Conservation (phyloP, 2,888 invertebrate species). For the Alloplasta piceator region DNA sequence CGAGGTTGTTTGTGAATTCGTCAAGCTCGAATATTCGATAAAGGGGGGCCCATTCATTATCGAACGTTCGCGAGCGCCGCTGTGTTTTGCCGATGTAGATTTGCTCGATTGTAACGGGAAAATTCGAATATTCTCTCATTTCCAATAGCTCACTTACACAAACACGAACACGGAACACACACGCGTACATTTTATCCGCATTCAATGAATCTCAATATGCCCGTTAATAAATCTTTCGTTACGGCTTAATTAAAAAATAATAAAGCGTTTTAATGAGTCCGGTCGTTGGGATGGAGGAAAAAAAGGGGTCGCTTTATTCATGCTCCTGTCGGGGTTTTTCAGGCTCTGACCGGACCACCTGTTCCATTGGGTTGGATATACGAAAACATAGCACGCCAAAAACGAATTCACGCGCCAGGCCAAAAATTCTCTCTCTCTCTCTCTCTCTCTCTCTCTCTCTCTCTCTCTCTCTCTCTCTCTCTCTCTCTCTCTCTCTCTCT, state of each 20-base stretch:
- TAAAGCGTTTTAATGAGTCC: constrained; percentile 56
- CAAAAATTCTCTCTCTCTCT: background rate
- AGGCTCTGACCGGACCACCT: constrained; percentile 43
- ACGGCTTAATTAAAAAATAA: constrained; percentile 63
- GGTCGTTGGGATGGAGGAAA: constrained; percentile 1
- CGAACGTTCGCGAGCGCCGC: constrained; percentile 9
- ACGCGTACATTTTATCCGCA: constrained; percentile 11
- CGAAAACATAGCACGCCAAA: background rate
- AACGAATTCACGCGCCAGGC: background rate
- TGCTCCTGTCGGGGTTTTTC: constrained; percentile 9
- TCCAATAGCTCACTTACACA: background rate
- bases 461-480: too few species aligned
- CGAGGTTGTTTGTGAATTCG: constrained; percentile 28
- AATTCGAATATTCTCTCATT: constrained; percentile 35
- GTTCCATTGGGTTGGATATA: constrained; percentile 15
- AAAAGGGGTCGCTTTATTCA: constrained; percentile 39
- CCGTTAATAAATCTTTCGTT: constrained; percentile 57
- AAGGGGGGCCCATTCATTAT: constrained; percentile 32
- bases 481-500: too few species aligned
- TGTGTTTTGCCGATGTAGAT: background rate
- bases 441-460: too few species aligned
- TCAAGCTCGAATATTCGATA: constrained; percentile 47
- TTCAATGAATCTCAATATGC: constrained; percentile 42
- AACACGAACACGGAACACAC: background rate
- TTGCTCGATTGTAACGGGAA: constrained; percentile 15